Base-by-base conservation (phyloP, 1,140 invertebrate species). In the Archivesica marissinica region DNA sequence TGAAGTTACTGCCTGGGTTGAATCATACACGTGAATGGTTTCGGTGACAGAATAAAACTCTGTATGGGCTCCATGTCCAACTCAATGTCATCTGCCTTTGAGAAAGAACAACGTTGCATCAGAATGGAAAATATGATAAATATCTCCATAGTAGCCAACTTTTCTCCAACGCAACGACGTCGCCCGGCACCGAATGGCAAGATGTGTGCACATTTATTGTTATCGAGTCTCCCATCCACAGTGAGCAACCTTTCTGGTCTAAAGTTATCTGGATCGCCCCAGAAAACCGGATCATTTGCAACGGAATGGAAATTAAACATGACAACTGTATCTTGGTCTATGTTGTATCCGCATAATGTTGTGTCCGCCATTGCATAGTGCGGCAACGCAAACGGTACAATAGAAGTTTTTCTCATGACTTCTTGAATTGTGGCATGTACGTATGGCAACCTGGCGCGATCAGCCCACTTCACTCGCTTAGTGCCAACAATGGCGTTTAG, bases 51-150 rank as follows among this genome's bases (percentile, higher is more conserved):
- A 28, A 74, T 44, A 1, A 74, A 30, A 20, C 70, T 20, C 20
- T 17, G 70, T 2, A 74, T 20, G n/a, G 70, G 41, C 15, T 47
- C 23, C 20, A 74, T 13, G 41, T 74, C 70, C 17, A 50, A 25
- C 23, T 47, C 47, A 20, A 28, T 7, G 1, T 28, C 70, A 15
- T 38, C 13, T 2, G 39, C 33, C 33, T 74, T 74, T 7, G n/a
- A 33, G 33, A 74, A 50, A 2, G n/a, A 9, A 74, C 70, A 74
- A 41, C 70, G 35, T 33, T 74, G 70, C 70, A 74, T 74, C 23
- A 74, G 33, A 7, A 44, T 74, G 1, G 70, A n/a, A 28, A 74
- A 50, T 25, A 39, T 15, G 17, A 74, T 25, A 52, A 74, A 74
- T 4, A 74, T 23, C 11, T 74, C 35, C 70, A 50, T 50, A 28